phyloP scores from a whole-genome alignment of 2,888 invertebrate species.

The Panopea generosa region DNA sequence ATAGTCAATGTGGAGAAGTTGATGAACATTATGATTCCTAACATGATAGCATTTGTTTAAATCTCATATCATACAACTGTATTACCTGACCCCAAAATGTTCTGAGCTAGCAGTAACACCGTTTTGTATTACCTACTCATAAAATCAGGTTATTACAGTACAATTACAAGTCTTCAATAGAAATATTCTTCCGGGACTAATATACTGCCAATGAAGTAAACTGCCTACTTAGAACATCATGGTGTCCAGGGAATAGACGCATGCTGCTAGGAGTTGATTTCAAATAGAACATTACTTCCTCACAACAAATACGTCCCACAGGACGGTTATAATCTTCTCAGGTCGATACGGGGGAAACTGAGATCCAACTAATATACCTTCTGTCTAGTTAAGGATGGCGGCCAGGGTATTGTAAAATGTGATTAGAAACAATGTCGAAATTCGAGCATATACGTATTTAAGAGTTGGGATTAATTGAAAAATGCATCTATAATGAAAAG shows the following conservation, averaged over 20 bases:
- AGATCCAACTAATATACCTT: not conserved
- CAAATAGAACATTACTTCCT: slow-evolving; percentile 48
- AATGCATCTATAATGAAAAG: too few relatives aligned
- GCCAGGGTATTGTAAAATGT: too few relatives aligned
- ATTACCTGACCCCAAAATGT: too few relatives aligned
- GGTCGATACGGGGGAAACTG: slow-evolving; percentile 3
- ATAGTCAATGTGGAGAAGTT: too few relatives aligned
- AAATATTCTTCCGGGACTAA: slow-evolving; percentile 35
- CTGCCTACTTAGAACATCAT: slow-evolving; percentile 50
- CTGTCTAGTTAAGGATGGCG: too few relatives aligned
- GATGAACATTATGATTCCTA: too few relatives aligned
- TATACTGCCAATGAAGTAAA: slow-evolving; percentile 53
- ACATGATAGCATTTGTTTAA: too few relatives aligned
- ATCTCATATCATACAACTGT: too few relatives aligned
- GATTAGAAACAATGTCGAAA: too few relatives aligned
- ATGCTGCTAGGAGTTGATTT: slow-evolving; percentile 42
- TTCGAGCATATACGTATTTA: too few relatives aligned
- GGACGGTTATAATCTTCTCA: slow-evolving; percentile 27
- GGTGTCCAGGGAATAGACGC: slow-evolving; percentile 45
- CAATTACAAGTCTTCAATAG: slow-evolving; percentile 7
- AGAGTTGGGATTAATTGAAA: too few relatives aligned
- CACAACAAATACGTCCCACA: slow-evolving; percentile 41
- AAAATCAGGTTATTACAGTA: slow-evolving; percentile 8
- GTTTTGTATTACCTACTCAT: not conserved
- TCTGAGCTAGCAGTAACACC: too few relatives aligned